Evolutionary conservation across 2,797 vertebrate genomes (phyloP).

Genomic region (Esox masquinongy): DNA sequence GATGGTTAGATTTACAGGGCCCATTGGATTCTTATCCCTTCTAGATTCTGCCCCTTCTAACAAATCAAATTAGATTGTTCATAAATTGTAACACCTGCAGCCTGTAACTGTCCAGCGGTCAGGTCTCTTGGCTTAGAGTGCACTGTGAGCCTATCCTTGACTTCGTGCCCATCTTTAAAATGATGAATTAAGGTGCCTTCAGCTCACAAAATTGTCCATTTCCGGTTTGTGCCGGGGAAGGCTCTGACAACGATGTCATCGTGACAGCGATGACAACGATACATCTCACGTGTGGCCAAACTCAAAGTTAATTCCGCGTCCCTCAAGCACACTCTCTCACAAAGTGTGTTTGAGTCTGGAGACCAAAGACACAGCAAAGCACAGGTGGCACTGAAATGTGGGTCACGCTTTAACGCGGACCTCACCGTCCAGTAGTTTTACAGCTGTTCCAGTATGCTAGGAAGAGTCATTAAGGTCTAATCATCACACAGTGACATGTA

Average conservation of each 20-base stretch:
- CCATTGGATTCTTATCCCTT: neutral
- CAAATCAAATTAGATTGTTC: neutral
- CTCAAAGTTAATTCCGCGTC: neutral
- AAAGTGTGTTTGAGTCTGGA: neutral
- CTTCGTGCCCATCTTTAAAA: neutral
- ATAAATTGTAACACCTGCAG: neutral
- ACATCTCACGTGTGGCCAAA: neutral
- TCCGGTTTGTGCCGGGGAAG: neutral
- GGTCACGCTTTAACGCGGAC: neutral
- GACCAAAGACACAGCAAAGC: neutral
- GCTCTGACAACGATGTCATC: neutral
- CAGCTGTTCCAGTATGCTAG: neutral
- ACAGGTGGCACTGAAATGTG: neutral
- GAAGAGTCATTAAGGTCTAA: neutral
- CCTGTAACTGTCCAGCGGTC: neutral
- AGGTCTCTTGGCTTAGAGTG: neutral
- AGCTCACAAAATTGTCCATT: neutral
- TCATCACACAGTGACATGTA: neutral
- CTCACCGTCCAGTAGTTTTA: neutral
- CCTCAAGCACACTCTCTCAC: neutral
- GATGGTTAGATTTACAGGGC: neutral
- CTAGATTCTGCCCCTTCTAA: neutral
- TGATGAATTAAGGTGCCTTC: neutral
- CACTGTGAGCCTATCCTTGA: neutral
- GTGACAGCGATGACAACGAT: neutral